These are phyloP conservation scores for Ochotona princeps DNA, from an alignment of 2,113 vertebrate genomes.

Conservation along the genomic window DNA sequence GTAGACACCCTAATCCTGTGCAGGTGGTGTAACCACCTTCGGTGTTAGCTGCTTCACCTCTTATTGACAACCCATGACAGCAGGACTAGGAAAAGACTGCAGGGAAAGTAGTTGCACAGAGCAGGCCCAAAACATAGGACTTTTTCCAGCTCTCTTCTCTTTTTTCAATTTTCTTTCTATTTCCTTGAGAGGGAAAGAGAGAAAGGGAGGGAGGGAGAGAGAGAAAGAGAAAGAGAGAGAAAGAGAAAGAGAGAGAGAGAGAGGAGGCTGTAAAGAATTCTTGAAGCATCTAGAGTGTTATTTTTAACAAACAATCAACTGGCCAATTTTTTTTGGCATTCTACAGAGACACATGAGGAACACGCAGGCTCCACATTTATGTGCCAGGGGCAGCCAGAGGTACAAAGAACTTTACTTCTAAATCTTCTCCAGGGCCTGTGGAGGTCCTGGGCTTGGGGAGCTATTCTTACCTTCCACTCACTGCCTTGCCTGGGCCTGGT, in stretches of 20 bases:
- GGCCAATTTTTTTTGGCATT: neutral
- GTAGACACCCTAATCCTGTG: neutral
- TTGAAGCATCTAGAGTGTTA: neutral
- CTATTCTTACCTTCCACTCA: accelerated
- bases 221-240: too few species aligned
- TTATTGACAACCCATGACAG: neutral
- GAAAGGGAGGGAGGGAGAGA: neutral
- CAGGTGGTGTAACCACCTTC: neutral
- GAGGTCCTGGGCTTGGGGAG: neutral
- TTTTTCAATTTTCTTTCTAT: neutral
- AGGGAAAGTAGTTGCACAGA: neutral
- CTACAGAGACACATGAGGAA: neutral
- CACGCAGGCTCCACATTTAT: neutral
- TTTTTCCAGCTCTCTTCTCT: neutral
- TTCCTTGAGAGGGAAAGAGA: conserved; percentile 9
- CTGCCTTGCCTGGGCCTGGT: neutral
- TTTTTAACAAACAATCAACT: neutral
- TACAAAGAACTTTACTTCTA: neutral
- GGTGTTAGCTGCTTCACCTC: neutral
- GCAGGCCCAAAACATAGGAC: neutral
- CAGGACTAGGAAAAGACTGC: neutral
- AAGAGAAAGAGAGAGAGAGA: neutral
- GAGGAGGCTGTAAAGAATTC: neutral
- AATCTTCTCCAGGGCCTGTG: neutral
- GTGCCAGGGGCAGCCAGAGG: neutral